Evolutionary conservation across 2,113 vertebrate genomes (phyloP), one percentile per base, ranked within the genome.

Genomic region (Nasalis larvatus): DNA sequence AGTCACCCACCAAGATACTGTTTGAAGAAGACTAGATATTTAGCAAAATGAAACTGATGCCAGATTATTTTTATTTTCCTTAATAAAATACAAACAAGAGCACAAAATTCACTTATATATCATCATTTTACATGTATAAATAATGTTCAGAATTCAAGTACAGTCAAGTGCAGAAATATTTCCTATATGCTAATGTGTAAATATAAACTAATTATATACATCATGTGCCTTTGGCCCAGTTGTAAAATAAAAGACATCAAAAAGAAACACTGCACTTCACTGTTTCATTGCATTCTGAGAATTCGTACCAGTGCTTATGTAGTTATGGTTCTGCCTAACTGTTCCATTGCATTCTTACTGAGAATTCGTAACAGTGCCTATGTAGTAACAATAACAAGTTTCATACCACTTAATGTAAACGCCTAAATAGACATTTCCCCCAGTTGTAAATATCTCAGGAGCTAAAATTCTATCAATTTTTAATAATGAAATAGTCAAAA

Each of bases 61-160:
- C 98, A 98, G 92, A 98, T 80, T 76, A 96, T 98, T 95, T 99
- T 99, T 99, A 99, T 99, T 99, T 98, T 98, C 96, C 97, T 98
- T 98, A 98, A 99, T 98, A 99, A 99, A 98, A 99, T 92, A 99
- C 97, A 99, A 96, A 98, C 97, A 98, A 97, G 97, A 98, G 98
- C 98, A 99, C 96, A 98, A 98, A 98, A 98, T 98, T 98, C 97
- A 99, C 97, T 98, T 97, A 85, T 87, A 89, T 93, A 89, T 98
- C 95, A 98, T 98, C 98, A 98, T 97, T 97, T 96, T 99, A 99
- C 98, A 99, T 96, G 94, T 99, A 99, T 99, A 99, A 99, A 99
- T 99, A 99, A 98, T 97, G 97, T 92, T 98, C 98, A 95, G 97
- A 98, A 99, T 99, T 99, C 98, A 99, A 99, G 98, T 99, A 99